Evolutionary conservation across 2,113 vertebrate species (phyloP), one percentile per base, ranked within the genome.

Genomic region (Aythya baeri): DNA sequence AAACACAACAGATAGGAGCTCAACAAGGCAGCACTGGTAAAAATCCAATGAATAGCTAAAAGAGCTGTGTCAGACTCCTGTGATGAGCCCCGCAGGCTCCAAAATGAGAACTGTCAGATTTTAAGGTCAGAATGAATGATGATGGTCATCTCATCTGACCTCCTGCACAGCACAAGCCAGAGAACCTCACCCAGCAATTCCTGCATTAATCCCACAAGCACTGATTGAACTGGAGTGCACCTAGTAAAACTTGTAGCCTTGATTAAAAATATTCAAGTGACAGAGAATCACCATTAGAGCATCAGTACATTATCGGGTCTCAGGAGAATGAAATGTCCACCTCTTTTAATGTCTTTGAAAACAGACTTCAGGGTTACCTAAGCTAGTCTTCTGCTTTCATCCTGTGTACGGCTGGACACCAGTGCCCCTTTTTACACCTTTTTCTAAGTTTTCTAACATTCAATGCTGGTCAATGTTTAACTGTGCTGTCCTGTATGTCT

Each of bases 51-150:
- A 85, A 73, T 17, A 86, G 95, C 86, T 95, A 68, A 50, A 55
- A 88, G 89, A 77, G 92, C 85, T 36, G 74, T 68, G 95, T 66
- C 95, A 90, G 91, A 32, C 94, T 89, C 94, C 93, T 52, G 88
- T 52, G 90, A 91, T 14, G 94, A 91, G 67, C 14, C 59, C n/a
- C 62, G 68, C 4, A 26, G 61, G 87, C 89, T 94, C 89, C 49
- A 84, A 97, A 96, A 97, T 94, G 93, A 96, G 94, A 96, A 84
- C 93, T 95, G 95, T 82, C 94, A 87, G 83, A 54, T 73, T 72
- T 84, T 68, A 96, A 94, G 96, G 96, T 93, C 90, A 82, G 77
- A 55, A 92, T 94, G 94, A 96, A 26, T 68, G 41, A 96, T 70
- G 86, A 61, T 6, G 86, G 91, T 50, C 88, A 66, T 92, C 92